Percentiles rank a stretch among this genome's conserved stretches.
These are phyloP conservation scores for Molossus alvarezi DNA, from an alignment of 2,797 vertebrate species.

Conservation along the genomic window DNA sequence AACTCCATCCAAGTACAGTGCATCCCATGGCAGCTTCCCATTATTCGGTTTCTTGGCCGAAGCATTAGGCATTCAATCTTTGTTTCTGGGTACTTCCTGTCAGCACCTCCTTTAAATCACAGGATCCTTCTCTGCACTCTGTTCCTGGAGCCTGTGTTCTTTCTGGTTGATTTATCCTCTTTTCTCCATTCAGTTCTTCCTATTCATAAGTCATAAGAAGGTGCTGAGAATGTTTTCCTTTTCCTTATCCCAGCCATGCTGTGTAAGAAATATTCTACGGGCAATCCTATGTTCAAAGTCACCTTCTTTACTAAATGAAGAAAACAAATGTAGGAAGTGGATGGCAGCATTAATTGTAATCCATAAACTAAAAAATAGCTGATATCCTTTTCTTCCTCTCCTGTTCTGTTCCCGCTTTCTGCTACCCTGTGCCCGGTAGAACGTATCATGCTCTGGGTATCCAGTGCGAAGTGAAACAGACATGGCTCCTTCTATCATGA, in stretches of 20 bases:
- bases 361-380: not conserved
- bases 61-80: not conserved
- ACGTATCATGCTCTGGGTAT: too few relatives aligned
- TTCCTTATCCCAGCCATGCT: not conserved
- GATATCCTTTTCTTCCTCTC: not conserved
- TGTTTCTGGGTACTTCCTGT: not conserved
- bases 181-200: not conserved
- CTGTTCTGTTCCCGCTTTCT: not conserved
- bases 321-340: not conserved
- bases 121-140: not conserved
- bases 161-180: not conserved
- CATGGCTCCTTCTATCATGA: not conserved
- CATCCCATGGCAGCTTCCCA: not conserved
- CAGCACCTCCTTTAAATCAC: not conserved
- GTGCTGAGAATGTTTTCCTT: not conserved
- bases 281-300: not conserved
- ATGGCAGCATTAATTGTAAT: not conserved
- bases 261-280: not conserved
- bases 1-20: not conserved
- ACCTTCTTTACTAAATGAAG: not conserved
- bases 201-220: not conserved
- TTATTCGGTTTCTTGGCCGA: not conserved
- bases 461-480: not conserved
- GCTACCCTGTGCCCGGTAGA: not conserved
- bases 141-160: not conserved